phyloP scores from a whole-genome alignment of 2,113 vertebrate species.

The Paedocypris sp. region DNA sequence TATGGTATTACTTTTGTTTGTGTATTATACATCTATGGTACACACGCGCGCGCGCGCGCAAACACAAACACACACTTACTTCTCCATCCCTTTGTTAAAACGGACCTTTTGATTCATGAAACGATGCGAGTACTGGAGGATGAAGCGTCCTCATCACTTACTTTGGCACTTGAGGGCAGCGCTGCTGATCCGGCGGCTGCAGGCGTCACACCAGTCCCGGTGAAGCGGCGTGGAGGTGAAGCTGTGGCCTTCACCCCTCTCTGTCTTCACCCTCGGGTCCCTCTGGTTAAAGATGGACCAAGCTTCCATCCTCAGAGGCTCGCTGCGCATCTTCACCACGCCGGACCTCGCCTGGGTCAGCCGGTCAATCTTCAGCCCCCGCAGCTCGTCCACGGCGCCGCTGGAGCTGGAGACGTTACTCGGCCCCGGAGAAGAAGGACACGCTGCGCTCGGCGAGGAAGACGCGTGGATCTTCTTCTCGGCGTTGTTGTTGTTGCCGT shows the following conservation, averaged over 20 bases:
- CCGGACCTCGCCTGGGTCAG: constrained; percentile 57
- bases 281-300: constrained; percentile 73
- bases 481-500: constrained; percentile 27
- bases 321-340: constrained; percentile 56
- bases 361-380: constrained; percentile 42
- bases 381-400: constrained; percentile 12
- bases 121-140: not conserved
- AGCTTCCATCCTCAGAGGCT: constrained; percentile 65
- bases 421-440: not conserved
- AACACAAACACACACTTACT: too few species aligned
- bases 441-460: not conserved
- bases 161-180: constrained; percentile 71
- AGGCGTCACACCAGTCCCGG: constrained; percentile 79
- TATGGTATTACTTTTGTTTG: too few species aligned
- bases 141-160: constrained; percentile 53
- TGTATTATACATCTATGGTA: too few species aligned
- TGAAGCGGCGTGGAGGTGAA: constrained; percentile 55
- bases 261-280: constrained; percentile 61
- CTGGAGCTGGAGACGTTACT: too few species aligned
- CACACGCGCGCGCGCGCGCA: too few species aligned
- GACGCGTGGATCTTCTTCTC: not conserved
- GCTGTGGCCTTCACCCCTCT: constrained; percentile 69
- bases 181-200: constrained; percentile 64
- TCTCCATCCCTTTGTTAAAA: not conserved
- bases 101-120: too few species aligned